Conservation (phyloP, 2,888 invertebrate species). For the Melanotus villosus region DNA sequence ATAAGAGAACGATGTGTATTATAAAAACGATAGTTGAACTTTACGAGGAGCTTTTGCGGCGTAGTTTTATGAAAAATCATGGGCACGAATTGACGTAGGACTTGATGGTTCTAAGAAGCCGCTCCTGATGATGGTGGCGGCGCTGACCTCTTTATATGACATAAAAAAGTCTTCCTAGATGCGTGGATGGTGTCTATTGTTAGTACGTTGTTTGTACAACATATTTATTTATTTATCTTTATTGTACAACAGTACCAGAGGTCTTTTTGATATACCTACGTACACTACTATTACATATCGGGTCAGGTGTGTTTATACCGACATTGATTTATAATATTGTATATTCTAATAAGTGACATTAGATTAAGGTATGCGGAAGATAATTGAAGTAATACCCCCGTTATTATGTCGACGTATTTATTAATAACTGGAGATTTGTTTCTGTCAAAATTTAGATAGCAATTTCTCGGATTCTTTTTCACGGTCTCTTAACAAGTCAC, state of each 20-base stretch:
- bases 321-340: constrained; percentile 40
- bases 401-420: constrained; percentile 14
- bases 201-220: constrained; percentile 37
- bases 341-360: constrained; percentile 19
- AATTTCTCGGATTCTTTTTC: neutral
- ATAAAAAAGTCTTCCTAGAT: constrained; percentile 42
- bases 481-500: neutral
- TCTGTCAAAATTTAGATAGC: constrained; percentile 17
- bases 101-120: constrained; percentile 49
- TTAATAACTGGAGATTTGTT: constrained; percentile 22
- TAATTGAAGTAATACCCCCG: constrained; percentile 31
- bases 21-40: constrained; percentile 4
- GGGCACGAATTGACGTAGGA: constrained; percentile 50
- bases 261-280: constrained; percentile 45
- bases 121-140: constrained; percentile 47
- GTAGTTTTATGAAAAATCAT: constrained; percentile 22
- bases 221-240: constrained; percentile 41
- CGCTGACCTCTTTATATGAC: constrained; percentile 47
- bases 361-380: constrained; percentile 35
- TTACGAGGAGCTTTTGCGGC: constrained; percentile 31
- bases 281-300: constrained; percentile 37
- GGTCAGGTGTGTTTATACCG: constrained; percentile 35
- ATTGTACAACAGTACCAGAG: constrained; percentile 20
- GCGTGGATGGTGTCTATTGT: constrained; percentile 44
- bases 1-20: too few species aligned